These are phyloP conservation scores for Moxostoma hubbsi DNA, from an alignment of 2,797 vertebrate species.

Conservation along the genomic window DNA sequence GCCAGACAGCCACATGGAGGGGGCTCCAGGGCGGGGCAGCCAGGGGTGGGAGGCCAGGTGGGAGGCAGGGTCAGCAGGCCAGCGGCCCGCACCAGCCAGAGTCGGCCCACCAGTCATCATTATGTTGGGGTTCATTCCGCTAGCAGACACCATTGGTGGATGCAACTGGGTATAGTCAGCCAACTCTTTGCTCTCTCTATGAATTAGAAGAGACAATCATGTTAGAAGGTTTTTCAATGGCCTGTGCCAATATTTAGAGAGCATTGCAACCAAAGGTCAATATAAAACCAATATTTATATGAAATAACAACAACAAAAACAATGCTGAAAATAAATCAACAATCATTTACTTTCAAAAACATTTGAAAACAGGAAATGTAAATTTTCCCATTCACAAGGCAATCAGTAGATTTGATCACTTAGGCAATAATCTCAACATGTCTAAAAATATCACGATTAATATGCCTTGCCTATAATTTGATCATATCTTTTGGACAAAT, in stretches of 20 bases:
- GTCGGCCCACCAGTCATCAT: slow-evolving; percentile 93
- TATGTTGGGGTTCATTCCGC: slow-evolving; percentile 86
- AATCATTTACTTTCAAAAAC: no score
- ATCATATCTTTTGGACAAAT: no score
- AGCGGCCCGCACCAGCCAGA: slow-evolving; percentile 83
- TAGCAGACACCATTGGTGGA: slow-evolving; percentile 79
- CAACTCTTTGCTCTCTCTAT: slow-evolving; percentile 94
- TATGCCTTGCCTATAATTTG: no score
- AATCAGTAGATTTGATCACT: no score
- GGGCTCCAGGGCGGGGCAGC: slow-evolving; percentile 88
- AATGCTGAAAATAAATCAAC: no score
- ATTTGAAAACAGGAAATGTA: no score
- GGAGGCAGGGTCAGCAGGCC: slow-evolving; percentile 87
- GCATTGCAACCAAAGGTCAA: neutral
- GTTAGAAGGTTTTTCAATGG: neutral
- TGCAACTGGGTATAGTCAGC: slow-evolving; percentile 90
- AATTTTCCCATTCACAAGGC: neutral
- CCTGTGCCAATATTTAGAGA: no score
- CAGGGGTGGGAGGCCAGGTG: slow-evolving; percentile 91
- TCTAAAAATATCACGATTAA: no score
- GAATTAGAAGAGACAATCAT: slow-evolving; percentile 22
- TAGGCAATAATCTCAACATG: no score
- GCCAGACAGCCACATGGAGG: slow-evolving; percentile 92
- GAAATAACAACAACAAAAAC: neutral
- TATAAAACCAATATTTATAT: neutral